Evolutionary conservation across 1,140 invertebrate species (phyloP), one percentile per base, ranked within the genome.

Genomic region (Palaemon carinicauda): DNA sequence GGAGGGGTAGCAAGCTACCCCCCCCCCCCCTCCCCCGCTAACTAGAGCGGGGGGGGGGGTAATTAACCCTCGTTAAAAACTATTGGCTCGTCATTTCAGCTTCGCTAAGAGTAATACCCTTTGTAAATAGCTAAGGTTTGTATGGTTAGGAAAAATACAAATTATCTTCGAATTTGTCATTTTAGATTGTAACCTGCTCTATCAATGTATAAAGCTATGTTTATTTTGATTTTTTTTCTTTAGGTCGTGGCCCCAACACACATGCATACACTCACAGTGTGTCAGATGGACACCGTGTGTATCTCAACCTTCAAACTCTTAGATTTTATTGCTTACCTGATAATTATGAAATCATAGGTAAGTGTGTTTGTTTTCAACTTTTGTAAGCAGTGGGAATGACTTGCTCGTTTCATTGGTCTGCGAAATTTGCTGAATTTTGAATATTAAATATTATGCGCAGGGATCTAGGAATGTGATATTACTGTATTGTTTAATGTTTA

Each of bases 291-390:
- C 99, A 99, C 92, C 98, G 99, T 94, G 98, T 99, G 1, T 99
- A 97, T 91, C 93, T 99, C 0, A 99, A 99, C 93, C 92, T 99
- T 53, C 96, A 98, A 88, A 99, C 98, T 0, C 93, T 99, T 73
- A 97, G 98, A 90, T 99, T 99, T 92, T 99, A 99, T 91, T 99
- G 99, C 92, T 92, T 99, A 41, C 99, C 99, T 27, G 99, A 99
- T 91, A 99, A 99, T 92, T 99, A 99, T 93, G 97, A 99, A 94
- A 98, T 99, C 90, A 97, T 99, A 90, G 98, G 95, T 96, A 92
- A 93, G 92, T 84, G 41, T 75, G 91, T 74, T 84, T 87, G 9
- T 2, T 21, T n/a, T n/a, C n/a, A n/a, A n/a, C n/a, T n/a, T n/a
- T 75, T 4, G 17, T 7, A 12, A 41, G 41, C 7, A 41, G 41